phyloP scores from a whole-genome alignment of 2,113 vertebrate genomes.

The Lampris incognitus region DNA sequence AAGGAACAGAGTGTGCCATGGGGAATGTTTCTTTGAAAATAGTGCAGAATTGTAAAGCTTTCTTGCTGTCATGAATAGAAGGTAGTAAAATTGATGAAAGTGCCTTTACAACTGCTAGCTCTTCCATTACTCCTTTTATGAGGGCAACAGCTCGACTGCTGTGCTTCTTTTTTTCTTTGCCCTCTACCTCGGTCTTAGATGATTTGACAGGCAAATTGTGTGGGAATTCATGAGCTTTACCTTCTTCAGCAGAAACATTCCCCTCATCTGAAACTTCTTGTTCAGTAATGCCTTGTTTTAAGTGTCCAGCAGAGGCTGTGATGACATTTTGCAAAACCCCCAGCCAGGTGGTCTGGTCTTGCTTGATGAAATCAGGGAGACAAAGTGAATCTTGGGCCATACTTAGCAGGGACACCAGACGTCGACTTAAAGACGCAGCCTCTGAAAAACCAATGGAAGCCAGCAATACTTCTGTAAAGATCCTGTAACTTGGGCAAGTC shows the following conservation, averaged over 20 bases:
- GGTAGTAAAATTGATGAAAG: constrained; percentile 72
- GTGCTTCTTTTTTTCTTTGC: constrained; percentile 22
- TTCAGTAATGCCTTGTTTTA: constrained; percentile 41
- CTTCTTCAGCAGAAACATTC: not conserved
- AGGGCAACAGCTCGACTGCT: constrained; percentile 26
- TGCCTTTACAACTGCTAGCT: constrained; percentile 81
- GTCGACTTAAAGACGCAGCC: constrained; percentile 74
- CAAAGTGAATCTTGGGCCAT: constrained; percentile 76
- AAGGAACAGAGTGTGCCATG: constrained; percentile 46
- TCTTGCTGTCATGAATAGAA: constrained; percentile 48
- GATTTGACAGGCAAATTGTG: not conserved
- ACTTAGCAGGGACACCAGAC: constrained; percentile 79
- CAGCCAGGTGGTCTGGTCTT: constrained; percentile 65
- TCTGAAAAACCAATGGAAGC: constrained; percentile 83
- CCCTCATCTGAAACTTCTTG: constrained; percentile 16
- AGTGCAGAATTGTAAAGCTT: constrained; percentile 60
- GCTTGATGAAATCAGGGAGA: constrained; percentile 61
- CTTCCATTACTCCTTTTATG: constrained; percentile 70
- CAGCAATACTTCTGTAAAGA: constrained; percentile 83
- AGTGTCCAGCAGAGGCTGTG: constrained; percentile 59
- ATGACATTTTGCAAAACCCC: constrained; percentile 79
- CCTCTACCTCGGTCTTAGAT: constrained; percentile 12
- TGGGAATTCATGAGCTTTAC: not conserved
- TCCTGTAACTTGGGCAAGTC: constrained; percentile 75
- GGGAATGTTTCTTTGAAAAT: constrained; percentile 84